Conservation (phyloP, 2,888 invertebrate species). For the Eupithecia vulgata region DNA sequence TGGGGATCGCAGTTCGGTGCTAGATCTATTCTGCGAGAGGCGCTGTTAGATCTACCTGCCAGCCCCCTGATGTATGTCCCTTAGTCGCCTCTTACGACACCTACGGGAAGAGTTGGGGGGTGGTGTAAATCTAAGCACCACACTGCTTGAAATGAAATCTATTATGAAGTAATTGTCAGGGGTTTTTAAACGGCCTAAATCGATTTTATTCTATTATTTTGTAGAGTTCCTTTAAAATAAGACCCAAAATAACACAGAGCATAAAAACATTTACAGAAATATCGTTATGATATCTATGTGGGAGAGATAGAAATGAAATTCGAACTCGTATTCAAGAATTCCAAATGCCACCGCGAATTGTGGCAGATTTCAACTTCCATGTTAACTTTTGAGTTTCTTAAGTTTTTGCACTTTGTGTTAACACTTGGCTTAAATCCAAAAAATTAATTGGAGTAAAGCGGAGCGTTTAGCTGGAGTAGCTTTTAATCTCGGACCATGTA, state of each 20-base stretch:
- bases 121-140: too few species aligned
- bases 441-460: constrained; percentile 74
- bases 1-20: too few species aligned
- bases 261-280: background rate
- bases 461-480: constrained; percentile 50
- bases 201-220: background rate
- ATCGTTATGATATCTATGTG: background rate
- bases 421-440: constrained; percentile 75
- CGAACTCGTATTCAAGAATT: background rate
- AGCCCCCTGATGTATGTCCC: too few species aligned
- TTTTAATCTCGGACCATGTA: background rate
- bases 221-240: background rate
- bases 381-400: constrained; percentile 33
- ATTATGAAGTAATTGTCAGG: background rate
- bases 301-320: constrained; percentile 1
- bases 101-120: too few species aligned
- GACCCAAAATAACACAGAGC: background rate
- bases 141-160: too few species aligned
- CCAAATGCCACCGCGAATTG: constrained; percentile 3
- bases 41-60: too few species aligned
- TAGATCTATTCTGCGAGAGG: too few species aligned
- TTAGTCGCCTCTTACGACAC: too few species aligned
- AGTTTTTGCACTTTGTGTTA: constrained; percentile 44
- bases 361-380: constrained; percentile 25
- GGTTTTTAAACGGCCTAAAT: background rate